phyloP scores from a whole-genome alignment of 1,140 invertebrate species.

The Muscidifurax raptorellus region DNA sequence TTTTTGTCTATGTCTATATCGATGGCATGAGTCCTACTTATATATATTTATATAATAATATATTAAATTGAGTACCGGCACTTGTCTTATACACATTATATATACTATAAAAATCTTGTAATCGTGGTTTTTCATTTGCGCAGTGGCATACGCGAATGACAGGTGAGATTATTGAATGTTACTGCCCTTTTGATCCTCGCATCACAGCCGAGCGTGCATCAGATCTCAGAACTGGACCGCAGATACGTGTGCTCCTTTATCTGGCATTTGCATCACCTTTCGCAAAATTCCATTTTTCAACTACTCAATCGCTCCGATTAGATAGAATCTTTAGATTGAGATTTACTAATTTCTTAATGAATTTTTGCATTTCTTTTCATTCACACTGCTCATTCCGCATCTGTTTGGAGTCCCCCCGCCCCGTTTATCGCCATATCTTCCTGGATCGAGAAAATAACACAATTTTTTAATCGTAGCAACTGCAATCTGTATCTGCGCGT shows the following conservation, averaged over 20 bases:
- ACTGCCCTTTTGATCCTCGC: constrained; percentile 16
- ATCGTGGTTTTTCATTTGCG: constrained; percentile 53
- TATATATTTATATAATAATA: neutral
- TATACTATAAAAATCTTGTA: constrained; percentile 30
- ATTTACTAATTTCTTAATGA: too few species aligned
- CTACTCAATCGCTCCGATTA: too few species aligned
- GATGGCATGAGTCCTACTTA: constrained; percentile 36
- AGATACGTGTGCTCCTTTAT: neutral
- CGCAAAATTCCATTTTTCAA: neutral
- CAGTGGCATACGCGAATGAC: constrained; percentile 54
- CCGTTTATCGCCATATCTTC: too few species aligned
- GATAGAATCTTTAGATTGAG: too few species aligned
- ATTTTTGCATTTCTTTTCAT: too few species aligned
- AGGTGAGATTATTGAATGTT: constrained; percentile 60
- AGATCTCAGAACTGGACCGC: constrained; percentile 2
- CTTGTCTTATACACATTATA: constrained; percentile 22
- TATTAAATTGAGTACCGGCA: neutral
- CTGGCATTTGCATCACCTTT: neutral
- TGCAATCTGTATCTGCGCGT: too few species aligned
- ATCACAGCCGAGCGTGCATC: neutral
- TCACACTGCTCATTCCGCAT: too few species aligned
- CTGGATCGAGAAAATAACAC: too few species aligned
- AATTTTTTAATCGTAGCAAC: too few species aligned
- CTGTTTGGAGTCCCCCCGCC: too few species aligned
- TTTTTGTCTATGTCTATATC: constrained; percentile 5